Conservation (phyloP, 2,797 vertebrate species). For the Micromesistius poutassou region DNA sequence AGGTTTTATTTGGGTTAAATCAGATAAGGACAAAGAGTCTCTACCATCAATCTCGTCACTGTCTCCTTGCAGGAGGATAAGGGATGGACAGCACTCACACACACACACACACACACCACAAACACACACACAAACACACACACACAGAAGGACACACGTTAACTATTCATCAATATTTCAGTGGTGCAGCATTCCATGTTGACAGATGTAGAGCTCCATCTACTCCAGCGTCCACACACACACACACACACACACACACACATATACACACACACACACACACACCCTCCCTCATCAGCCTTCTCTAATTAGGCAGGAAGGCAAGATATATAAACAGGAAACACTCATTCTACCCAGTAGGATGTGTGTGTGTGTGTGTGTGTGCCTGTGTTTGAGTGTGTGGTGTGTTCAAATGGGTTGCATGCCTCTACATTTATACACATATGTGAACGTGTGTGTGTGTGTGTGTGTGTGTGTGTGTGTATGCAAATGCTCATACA, state of each 20-base stretch:
- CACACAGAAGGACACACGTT: conserved; percentile 29
- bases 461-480: conserved; percentile 1
- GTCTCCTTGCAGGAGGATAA: background rate
- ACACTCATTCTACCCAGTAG: conserved; percentile 38
- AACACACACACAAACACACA: conserved; percentile 12
- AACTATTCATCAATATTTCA: conserved; percentile 74
- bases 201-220: conserved; percentile 56
- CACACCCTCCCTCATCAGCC: background rate
- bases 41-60: background rate
- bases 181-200: conserved; percentile 48
- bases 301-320: conserved; percentile 57
- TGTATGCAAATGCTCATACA: background rate
- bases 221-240: conserved; percentile 26
- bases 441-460: background rate
- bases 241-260: conserved; percentile 21
- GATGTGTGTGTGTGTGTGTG: background rate
- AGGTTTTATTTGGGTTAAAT: background rate
- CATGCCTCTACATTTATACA: background rate
- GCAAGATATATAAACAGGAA: conserved; percentile 61
- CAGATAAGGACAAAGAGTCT: background rate
- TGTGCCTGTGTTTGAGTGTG: conserved; percentile 12
- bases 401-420: background rate
- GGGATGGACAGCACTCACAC: background rate
- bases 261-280: background rate
- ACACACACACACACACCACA: conserved; percentile 14